Evolutionary conservation across 2,888 invertebrate species (phyloP), one percentile per base, ranked within the genome.

Genomic region (Ormyrus thymus): DNA sequence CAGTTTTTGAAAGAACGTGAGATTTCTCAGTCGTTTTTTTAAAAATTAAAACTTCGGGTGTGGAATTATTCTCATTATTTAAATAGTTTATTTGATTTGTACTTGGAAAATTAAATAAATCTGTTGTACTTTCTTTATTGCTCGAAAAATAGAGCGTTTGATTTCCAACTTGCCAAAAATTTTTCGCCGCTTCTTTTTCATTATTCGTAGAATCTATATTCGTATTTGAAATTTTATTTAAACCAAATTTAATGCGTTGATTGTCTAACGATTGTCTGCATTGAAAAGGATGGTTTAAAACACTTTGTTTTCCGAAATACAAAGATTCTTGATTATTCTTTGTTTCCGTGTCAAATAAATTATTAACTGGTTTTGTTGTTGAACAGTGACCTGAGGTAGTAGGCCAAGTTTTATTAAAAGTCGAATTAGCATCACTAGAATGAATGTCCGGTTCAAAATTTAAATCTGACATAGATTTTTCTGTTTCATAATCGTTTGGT

Each of bases 221-320:
- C 10, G 73, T 46, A 50, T 78, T 11, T 9, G 53, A 7, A 43
- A 45, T 6, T 45, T 72, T 81, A 13, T 69, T 62, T 5, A 81
- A 65, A 65, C 79, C 79, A 69, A 81, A 81, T 70, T 79, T 81
- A 11, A 72, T 58, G 0, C 79, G 70, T 73, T 81, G 79, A 71
- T 77, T 70, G 11, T 9, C 72, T 15, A 81, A 64, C 10, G 81
- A 81, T 68, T 81, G 79, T 15, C 79, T 70, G 7, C 79, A 74
- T 68, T 81, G 81, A 9, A 81, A 81, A 11, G 81, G 81, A 51
- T 75, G 46, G 9, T 29, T 10, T 15, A 78, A 76, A 69, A 59
- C 53, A 68, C 66, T 74, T 70, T 81, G 79, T 45, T 81, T 73
- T 1, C 74, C 77, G 53, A 81, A 81, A 65, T 1, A 56, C n/a